phyloP scores from a whole-genome alignment of 2,797 vertebrate species.

The Poecile montanus region DNA sequence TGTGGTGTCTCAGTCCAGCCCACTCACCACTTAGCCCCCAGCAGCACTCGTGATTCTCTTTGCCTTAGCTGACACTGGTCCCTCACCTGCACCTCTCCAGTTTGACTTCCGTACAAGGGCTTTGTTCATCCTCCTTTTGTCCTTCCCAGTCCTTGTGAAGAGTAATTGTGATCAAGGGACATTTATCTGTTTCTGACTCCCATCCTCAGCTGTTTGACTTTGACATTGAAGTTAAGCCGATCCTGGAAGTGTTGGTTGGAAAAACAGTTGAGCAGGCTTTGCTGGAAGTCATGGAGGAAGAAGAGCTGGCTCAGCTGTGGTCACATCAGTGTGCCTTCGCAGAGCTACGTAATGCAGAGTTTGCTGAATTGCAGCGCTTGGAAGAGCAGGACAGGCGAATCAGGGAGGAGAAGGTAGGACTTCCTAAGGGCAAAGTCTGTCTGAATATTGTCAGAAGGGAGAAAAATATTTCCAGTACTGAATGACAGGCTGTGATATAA shows the following conservation, averaged over 20 bases:
- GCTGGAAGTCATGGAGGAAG: slow-evolving; percentile 93
- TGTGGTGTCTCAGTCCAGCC: background rate
- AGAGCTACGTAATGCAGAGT: slow-evolving; percentile 83
- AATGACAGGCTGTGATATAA: background rate
- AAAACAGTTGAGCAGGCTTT: slow-evolving; percentile 92
- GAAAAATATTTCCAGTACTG: background rate
- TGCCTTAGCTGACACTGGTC: background rate
- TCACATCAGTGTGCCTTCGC: slow-evolving; percentile 79
- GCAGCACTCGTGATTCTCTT: background rate
- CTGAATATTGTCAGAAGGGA: background rate
- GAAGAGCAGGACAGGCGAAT: slow-evolving; percentile 88
- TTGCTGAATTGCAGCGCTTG: slow-evolving; percentile 88
- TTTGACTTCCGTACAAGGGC: background rate
- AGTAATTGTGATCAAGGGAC: background rate
- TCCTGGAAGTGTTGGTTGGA: slow-evolving; percentile 90
- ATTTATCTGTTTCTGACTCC: slow-evolving; percentile 4
- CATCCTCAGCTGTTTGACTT: slow-evolving; percentile 92
- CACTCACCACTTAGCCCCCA: background rate
- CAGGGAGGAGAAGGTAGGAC: slow-evolving; percentile 84
- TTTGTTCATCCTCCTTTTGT: background rate
- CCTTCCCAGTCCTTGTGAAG: background rate
- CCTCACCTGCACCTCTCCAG: background rate
- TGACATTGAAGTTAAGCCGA: slow-evolving; percentile 88
- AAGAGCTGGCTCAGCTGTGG: slow-evolving; percentile 85
- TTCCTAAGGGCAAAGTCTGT: background rate